These are phyloP conservation scores for Rynchops niger DNA, from an alignment of 2,113 vertebrate species.

Conservation along the genomic window DNA sequence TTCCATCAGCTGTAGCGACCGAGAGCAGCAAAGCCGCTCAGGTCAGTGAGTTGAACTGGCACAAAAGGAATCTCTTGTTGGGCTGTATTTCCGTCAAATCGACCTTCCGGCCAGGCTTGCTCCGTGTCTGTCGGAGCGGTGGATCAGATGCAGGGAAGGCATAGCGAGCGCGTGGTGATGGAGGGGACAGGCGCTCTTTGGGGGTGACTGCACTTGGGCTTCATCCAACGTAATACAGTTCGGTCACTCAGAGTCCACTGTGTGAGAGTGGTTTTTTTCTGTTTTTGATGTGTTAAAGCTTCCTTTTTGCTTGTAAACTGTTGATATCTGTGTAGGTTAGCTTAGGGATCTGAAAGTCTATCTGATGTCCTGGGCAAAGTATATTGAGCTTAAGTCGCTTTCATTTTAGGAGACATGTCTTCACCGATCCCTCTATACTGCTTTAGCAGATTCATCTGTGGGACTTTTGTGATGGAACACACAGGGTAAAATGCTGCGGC, in stretches of 20 bases:
- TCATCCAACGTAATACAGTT: rapidly evolving
- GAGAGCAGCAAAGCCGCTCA: background rate
- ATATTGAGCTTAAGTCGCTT: background rate
- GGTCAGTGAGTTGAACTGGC: too few species aligned
- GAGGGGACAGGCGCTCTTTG: too few species aligned
- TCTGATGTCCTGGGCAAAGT: background rate
- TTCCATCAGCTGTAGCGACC: background rate
- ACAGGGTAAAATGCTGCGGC: background rate
- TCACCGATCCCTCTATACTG: background rate
- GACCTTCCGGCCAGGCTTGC: too few species aligned
- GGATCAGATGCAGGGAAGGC: background rate
- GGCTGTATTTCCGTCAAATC: background rate
- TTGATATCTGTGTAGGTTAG: background rate
- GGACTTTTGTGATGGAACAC: background rate
- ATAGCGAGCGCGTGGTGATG: background rate
- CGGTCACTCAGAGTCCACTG: background rate
- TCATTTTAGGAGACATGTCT: background rate
- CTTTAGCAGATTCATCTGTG: too few species aligned
- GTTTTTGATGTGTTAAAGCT: background rate
- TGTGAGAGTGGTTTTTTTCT: background rate
- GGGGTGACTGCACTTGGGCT: background rate
- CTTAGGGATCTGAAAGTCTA: background rate
- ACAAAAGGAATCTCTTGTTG: background rate
- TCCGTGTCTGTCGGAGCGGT: background rate
- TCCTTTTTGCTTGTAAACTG: background rate